A percentile compares a stretch with the other conserved stretches of the same genome.
Conservation (phyloP, 2,113 vertebrate genomes). For the Canis aureus region DNA sequence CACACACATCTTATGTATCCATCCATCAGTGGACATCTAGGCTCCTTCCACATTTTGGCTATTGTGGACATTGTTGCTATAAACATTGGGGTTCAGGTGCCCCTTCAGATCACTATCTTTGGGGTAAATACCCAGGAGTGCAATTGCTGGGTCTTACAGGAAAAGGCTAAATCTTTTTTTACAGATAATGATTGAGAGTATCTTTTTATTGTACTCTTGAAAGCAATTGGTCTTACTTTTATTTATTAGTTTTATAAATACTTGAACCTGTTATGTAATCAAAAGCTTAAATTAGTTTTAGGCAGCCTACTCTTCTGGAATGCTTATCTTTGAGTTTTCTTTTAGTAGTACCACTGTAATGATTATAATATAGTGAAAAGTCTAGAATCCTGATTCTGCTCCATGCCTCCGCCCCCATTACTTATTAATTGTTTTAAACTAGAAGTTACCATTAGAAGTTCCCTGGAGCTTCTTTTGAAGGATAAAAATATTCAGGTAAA, state of each 20-base stretch:
- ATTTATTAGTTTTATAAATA: slow-evolving; percentile 45
- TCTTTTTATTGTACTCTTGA: slow-evolving; percentile 43
- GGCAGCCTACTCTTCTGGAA: background rate
- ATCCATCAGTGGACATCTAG: too few species aligned
- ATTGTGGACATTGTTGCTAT: background rate
- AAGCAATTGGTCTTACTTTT: background rate
- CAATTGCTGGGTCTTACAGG: background rate
- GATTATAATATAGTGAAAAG: background rate
- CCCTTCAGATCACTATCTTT: background rate
- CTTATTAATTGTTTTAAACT: slow-evolving; percentile 11
- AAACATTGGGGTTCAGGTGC: background rate
- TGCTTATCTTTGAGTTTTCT: slow-evolving; percentile 4
- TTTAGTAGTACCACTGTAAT: slow-evolving; percentile 6
- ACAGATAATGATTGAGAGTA: slow-evolving; percentile 26
- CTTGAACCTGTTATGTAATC: background rate
- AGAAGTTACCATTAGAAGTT: slow-evolving; percentile 49
- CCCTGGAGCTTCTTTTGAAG: background rate
- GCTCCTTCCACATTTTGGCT: background rate
- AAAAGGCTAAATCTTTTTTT: background rate
- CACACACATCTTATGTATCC: too few species aligned
- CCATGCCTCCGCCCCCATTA: background rate
- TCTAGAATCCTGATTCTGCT: background rate
- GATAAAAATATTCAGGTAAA: background rate
- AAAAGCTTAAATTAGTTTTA: background rate
- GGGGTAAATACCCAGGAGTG: background rate